Evolutionary conservation across 2,113 vertebrate species (phyloP), one percentile per base, ranked within the genome.

Genomic region (Crotophaga sulcirostris): DNA sequence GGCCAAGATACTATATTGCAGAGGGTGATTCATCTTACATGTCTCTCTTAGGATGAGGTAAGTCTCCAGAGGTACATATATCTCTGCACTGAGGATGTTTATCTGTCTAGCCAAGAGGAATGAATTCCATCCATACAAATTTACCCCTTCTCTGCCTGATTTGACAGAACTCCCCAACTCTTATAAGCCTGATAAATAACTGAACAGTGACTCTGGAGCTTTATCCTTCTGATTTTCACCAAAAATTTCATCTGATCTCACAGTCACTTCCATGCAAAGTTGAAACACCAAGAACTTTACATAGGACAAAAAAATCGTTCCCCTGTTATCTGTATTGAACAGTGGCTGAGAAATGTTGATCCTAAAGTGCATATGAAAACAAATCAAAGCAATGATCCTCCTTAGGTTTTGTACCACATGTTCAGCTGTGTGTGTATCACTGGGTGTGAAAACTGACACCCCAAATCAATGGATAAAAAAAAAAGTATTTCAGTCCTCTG

Each of bases 11-110:
- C 60, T 7, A 28, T 56, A 12, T 40, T 85, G 24, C 33, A 81
- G 36, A 72, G 19, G 14, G 10, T 75, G 38, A 62, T 79, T 54
- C 59, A 42, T n/a, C 31, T 45, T 59, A 23, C 13, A 11, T 28
- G 18, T 68, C 31, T 52, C 16, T 28, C 42, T 62, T 42, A 42
- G 18, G n/a, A 58, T 36, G 38, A 8, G 16, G 10, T 70, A 80
- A 70, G 38, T 55, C n/a, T 84, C 16, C 26, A 54, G 36, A 49
- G 31, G 55, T 44, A n/a, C 0, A 0, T 36, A n/a, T 20, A 17
- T 13, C 34, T 81, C 33, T 77, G 24, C 28, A 31, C 11, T 64
- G 29, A 79, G n/a, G 51, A 76, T 29, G 1, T 33, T 47, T 70
- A 47, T 64, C 63, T 76, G 51, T 21, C 51, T 29, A 59, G 34